These are phyloP conservation scores for Ganaspis brasiliensis DNA, from an alignment of 2,888 invertebrate genomes.

Conservation along the genomic window DNA sequence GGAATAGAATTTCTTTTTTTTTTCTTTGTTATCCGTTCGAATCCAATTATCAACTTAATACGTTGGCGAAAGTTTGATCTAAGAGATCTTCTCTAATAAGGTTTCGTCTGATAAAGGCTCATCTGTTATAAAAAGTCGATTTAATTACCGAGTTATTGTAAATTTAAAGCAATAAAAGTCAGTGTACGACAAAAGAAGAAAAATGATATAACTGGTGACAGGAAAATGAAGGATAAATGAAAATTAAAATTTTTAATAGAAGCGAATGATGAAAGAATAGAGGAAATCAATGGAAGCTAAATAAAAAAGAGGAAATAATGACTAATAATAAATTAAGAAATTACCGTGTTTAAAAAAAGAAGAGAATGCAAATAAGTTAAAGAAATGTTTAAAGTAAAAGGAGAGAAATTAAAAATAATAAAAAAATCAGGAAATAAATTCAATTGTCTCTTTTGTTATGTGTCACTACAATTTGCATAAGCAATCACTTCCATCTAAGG, in stretches of 20 bases:
- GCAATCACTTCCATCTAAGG: neutral
- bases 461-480: neutral
- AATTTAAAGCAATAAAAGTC: neutral
- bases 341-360: no score
- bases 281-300: no score
- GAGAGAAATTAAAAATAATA: no score
- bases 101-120: conserved; percentile 19
- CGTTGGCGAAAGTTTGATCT: neutral
- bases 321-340: no score
- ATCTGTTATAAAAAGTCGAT: neutral
- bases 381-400: no score
- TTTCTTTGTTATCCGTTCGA: neutral
- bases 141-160: neutral
- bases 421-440: no score
- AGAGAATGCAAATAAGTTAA: no score
- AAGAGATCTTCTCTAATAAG: conserved; percentile 1
- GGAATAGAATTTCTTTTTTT: neutral
- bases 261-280: no score
- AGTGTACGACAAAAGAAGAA: neutral
- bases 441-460: neutral
- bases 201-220: no score
- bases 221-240: no score
- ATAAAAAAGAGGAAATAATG: no score
- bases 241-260: no score
- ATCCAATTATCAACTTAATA: conserved; percentile 7